These are phyloP conservation scores for Eleginops maclovinus DNA, from an alignment of 2,113 vertebrate species.

Conservation along the genomic window DNA sequence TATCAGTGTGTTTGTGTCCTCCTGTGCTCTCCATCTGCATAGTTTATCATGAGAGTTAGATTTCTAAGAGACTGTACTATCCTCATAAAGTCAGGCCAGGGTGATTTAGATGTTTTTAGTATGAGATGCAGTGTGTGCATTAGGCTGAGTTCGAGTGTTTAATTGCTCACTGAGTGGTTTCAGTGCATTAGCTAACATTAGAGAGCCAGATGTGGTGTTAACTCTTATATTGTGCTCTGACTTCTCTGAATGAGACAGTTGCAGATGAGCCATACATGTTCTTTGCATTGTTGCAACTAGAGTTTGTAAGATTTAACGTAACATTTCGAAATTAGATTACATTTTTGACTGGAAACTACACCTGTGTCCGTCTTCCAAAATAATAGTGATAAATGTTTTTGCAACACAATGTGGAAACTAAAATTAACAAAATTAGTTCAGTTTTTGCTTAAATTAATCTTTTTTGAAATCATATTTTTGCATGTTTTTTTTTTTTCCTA, in stretches of 20 bases:
- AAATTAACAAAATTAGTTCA: neutral
- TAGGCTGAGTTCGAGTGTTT: slow-evolving; percentile 45
- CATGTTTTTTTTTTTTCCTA: slow-evolving; percentile 4
- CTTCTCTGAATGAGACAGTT: slow-evolving; percentile 27
- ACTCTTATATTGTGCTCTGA: neutral
- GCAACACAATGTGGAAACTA: neutral
- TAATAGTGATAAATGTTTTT: neutral
- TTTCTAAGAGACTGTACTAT: slow-evolving; percentile 36
- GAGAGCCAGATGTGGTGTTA: slow-evolving; percentile 28
- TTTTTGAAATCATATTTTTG: too few relatives aligned
- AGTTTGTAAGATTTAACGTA: neutral
- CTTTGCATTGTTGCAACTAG: neutral
- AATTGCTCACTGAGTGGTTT: slow-evolving; percentile 63
- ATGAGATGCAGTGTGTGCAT: slow-evolving; percentile 58
- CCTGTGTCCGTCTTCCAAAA: neutral
- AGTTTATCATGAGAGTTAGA: slow-evolving; percentile 43
- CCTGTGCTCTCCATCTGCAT: slow-evolving; percentile 37
- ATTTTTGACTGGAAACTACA: neutral
- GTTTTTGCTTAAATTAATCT: neutral
- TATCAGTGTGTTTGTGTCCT: neutral
- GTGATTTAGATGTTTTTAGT: slow-evolving; percentile 63
- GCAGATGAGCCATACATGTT: slow-evolving; percentile 10
- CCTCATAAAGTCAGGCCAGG: slow-evolving; percentile 53
- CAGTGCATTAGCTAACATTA: slow-evolving; percentile 54
- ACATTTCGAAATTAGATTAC: neutral